These are phyloP conservation scores for Lottia gigantea DNA, from an alignment of 2,888 invertebrate species.

Conservation along the genomic window DNA sequence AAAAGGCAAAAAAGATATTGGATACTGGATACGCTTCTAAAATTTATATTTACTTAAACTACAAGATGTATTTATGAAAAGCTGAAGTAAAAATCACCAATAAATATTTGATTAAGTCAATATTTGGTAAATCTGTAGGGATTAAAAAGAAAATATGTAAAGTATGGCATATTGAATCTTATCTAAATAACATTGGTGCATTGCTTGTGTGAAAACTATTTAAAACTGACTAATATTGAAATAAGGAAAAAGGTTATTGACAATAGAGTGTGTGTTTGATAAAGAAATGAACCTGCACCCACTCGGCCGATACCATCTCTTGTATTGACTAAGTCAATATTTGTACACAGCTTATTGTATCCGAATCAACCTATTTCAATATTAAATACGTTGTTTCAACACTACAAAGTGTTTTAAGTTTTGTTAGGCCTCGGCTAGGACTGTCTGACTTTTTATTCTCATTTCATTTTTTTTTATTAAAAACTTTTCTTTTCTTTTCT, in stretches of 20 bases:
- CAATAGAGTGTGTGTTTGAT: background rate
- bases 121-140: constrained; percentile 6
- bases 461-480: too few relatives aligned
- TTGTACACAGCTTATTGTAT: constrained; percentile 4
- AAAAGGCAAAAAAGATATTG: too few relatives aligned
- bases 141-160: constrained; percentile 10
- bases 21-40: too few relatives aligned
- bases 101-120: constrained; percentile 6
- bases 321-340: background rate
- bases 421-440: background rate
- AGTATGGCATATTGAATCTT: background rate
- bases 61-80: too few relatives aligned
- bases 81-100: background rate
- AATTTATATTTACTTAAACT: background rate
- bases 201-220: constrained; percentile 6
- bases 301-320: background rate
- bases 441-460: too few relatives aligned
- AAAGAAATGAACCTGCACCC: background rate
- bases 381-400: background rate
- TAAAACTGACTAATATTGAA: constrained; percentile 2
- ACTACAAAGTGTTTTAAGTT: constrained; percentile 1
- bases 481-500: too few relatives aligned
- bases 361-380: background rate
- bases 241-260: background rate
- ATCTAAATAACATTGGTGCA: background rate